Evolutionary conservation across 2,797 vertebrate genomes (phyloP).

Genomic region (Alectoris magna): DNA sequence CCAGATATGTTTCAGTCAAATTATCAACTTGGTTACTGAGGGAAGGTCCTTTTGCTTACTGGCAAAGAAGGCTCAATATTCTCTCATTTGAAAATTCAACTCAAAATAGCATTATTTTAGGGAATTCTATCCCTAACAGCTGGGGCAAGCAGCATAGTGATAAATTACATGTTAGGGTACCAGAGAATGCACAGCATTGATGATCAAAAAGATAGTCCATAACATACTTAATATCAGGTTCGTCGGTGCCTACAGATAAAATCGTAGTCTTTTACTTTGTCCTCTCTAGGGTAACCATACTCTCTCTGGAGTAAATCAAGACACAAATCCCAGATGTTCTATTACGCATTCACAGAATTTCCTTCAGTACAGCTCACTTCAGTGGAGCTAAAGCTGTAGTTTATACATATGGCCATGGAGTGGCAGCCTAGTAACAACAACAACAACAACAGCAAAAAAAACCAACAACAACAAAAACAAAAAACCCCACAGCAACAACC

Average conservation of each 20-base stretch:
- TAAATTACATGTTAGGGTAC: not conserved
- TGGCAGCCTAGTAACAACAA: slow-evolving; percentile 58
- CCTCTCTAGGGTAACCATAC: not conserved
- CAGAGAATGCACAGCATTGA: not conserved
- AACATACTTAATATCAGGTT: not conserved
- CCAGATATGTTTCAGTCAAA: not conserved
- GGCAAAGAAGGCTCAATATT: not conserved
- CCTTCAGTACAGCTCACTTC: not conserved
- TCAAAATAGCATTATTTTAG: not conserved
- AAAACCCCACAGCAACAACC: too few relatives aligned
- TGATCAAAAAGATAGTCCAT: not conserved
- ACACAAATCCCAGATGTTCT: not conserved
- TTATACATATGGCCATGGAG: slow-evolving; percentile 16
- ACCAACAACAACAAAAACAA: not conserved
- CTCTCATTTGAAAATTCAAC: not conserved
- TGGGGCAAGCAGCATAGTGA: not conserved
- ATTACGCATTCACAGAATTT: not conserved
- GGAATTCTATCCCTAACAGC: not conserved
- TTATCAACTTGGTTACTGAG: not conserved
- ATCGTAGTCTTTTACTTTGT: not conserved
- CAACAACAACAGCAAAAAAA: not conserved
- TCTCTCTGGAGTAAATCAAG: not conserved
- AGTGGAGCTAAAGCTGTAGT: slow-evolving; percentile 4
- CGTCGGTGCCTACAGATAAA: not conserved
- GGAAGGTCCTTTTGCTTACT: not conserved